phyloP scores from a whole-genome alignment of 1,140 invertebrate genomes.

The Meloidogyne hapla region DNA sequence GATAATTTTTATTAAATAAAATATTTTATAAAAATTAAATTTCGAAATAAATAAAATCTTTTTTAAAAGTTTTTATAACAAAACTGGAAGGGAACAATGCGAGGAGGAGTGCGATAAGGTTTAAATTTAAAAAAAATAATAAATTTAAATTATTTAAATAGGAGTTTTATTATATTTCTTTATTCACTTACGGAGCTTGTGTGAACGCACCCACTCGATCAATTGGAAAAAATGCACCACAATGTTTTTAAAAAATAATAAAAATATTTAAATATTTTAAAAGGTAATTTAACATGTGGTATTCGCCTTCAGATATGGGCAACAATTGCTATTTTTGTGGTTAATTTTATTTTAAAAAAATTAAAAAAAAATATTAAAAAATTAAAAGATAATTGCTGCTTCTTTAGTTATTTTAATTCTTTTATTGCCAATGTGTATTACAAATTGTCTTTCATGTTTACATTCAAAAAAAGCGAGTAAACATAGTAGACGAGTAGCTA shows the following conservation, averaged over 20 bases:
- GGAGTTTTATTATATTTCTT: conserved; percentile 43
- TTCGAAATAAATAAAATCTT: background rate
- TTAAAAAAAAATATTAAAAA: background rate
- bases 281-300: conserved; percentile 49
- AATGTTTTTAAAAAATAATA: conserved; percentile 28
- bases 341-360: conserved; percentile 11
- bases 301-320: conserved; percentile 54
- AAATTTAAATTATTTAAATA: background rate
- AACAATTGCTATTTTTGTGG: conserved; percentile 47
- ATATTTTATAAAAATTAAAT: background rate
- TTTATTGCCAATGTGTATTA: conserved; percentile 55
- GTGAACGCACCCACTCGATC: conserved; percentile 52
- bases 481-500: conserved; percentile 40
- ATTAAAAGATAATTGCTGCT: conserved; percentile 45
- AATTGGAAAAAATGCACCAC: conserved; percentile 30
- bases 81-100: conserved; percentile 52
- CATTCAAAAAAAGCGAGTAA: conserved; percentile 56
- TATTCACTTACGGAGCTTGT: conserved; percentile 56
- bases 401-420: conserved; percentile 52
- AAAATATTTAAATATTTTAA: background rate
- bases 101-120: conserved; percentile 61
- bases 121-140: background rate
- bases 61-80: conserved; percentile 23
- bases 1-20: too few species aligned
- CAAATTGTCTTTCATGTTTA: conserved; percentile 56